Conservation (phyloP, 35 echinoderm and acorn worm genomes). For the Holothuria glaberrima region DNA sequence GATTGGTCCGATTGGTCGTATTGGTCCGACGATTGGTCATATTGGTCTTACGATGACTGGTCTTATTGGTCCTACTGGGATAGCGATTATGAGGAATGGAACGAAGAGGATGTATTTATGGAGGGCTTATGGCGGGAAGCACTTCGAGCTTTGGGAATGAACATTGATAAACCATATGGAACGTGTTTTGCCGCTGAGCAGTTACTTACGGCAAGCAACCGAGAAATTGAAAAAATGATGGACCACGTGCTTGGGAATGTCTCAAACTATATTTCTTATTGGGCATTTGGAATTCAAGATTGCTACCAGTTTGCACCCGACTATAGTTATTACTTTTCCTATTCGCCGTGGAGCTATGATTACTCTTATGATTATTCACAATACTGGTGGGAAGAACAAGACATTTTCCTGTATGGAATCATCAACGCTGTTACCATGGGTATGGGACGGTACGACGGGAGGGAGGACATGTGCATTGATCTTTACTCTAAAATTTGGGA, state of each 20-base stretch:
- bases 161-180: background rate
- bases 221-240: background rate
- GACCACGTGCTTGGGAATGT: constrained; percentile 15
- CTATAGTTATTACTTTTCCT: background rate
- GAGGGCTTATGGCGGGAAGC: background rate
- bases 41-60: background rate
- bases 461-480: constrained; percentile 20
- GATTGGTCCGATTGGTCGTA: background rate
- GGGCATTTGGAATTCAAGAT: constrained; percentile 6
- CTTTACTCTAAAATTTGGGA: background rate
- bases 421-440: constrained; percentile 4
- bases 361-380: background rate
- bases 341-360: too few species aligned
- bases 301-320: background rate
- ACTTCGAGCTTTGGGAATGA: background rate
- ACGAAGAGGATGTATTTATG: background rate
- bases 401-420: background rate
- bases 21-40: background rate
- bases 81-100: constrained; percentile 6
- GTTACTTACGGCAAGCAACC: background rate
- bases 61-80: background rate
- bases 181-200: constrained; percentile 23
- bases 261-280: background rate
- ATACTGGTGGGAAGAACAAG: constrained; percentile 1
- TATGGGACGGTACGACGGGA: background rate